phyloP scores from a whole-genome alignment of 2,113 vertebrate genomes.

The pig (Sus scrofa) region DNA sequence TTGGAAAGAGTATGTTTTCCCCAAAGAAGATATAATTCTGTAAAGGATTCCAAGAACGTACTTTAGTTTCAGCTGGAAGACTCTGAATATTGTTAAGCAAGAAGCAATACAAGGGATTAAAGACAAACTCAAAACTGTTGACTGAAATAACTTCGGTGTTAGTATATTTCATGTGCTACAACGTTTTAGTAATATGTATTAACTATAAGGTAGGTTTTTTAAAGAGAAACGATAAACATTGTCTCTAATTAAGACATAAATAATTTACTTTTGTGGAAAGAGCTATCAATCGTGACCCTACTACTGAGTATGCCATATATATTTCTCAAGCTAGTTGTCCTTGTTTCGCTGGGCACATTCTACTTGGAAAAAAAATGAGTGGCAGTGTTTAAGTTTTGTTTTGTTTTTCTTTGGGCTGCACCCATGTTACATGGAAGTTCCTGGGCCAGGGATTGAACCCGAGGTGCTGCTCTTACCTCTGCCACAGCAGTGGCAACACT shows the following conservation, averaged over 20 bases:
- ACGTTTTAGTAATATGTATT: background rate
- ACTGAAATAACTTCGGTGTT: constrained; percentile 42
- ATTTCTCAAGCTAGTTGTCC: background rate
- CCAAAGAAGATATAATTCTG: constrained; percentile 21
- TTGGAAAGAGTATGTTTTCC: constrained; percentile 35
- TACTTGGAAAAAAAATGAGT: background rate
- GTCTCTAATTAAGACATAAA: background rate
- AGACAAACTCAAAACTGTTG: constrained; percentile 28
- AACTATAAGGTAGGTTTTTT: background rate
- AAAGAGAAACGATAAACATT: background rate
- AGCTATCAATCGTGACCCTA: background rate
- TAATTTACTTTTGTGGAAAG: constrained; percentile 10
- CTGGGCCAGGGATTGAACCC: no score
- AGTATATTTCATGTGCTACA: constrained; percentile 41
- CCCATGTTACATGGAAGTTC: no score
- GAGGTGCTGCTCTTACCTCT: no score
- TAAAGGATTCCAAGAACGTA: constrained; percentile 22
- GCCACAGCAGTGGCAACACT: no score
- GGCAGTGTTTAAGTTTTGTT: background rate
- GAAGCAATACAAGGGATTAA: constrained; percentile 54
- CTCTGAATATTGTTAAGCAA: constrained; percentile 28
- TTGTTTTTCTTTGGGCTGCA: no score
- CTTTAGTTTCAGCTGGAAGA: constrained; percentile 43
- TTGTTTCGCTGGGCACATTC: background rate
- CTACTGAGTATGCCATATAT: background rate